Conservation (phyloP, 2,888 invertebrate species). For the Bombylius major region DNA sequence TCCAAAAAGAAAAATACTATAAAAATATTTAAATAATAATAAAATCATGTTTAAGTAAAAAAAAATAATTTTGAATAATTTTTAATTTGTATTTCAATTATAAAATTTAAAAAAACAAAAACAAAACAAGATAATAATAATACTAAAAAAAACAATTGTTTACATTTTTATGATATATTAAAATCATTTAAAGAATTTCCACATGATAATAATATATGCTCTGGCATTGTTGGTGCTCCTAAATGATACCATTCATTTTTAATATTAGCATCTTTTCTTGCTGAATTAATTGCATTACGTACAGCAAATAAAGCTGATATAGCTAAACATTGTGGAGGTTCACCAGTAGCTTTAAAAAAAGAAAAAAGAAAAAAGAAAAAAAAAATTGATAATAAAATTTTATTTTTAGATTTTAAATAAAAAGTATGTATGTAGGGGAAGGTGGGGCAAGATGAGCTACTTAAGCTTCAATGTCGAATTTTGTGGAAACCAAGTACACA, state of each 20-base stretch:
- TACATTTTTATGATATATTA: neutral
- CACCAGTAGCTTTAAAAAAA: constrained; percentile 39
- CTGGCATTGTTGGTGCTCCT: constrained; percentile 26
- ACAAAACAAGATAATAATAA: too few relatives aligned
- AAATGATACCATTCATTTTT: constrained; percentile 44
- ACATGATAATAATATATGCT: neutral
- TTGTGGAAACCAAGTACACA: too few relatives aligned
- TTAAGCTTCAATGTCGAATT: too few relatives aligned
- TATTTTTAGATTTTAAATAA: neutral
- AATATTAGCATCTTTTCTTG: constrained; percentile 47
- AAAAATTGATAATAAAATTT: neutral
- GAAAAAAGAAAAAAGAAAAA: constrained; percentile 8
- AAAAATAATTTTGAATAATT: too few relatives aligned
- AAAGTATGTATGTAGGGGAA: too few relatives aligned
- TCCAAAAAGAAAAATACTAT: too few relatives aligned
- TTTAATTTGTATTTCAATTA: too few relatives aligned
- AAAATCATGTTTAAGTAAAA: too few relatives aligned
- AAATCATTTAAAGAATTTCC: neutral
- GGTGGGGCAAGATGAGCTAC: too few relatives aligned
- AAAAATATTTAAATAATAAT: too few relatives aligned
- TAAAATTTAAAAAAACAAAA: too few relatives aligned
- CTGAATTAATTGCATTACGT: constrained; percentile 48
- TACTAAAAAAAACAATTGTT: too few relatives aligned
- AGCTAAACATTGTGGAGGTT: constrained; percentile 42
- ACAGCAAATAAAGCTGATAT: constrained; percentile 45